These are phyloP conservation scores for Turnix velox DNA, from an alignment of 2,113 vertebrate species.

Conservation along the genomic window DNA sequence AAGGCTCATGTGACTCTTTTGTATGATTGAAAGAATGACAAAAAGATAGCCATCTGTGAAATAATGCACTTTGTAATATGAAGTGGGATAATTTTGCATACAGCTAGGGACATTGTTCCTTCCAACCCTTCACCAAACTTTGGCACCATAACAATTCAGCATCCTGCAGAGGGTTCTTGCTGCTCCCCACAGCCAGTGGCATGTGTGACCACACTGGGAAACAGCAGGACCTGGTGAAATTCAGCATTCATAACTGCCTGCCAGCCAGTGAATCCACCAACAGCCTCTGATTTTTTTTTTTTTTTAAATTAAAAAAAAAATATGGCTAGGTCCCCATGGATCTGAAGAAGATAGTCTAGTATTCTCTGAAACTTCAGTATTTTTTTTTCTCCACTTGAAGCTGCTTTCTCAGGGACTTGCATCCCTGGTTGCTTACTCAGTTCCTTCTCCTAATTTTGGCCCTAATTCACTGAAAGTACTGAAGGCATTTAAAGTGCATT, in stretches of 20 bases:
- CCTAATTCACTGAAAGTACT: not conserved
- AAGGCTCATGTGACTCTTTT: not conserved
- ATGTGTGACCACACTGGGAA: not conserved
- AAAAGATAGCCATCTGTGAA: not conserved
- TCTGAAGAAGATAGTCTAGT: not conserved
- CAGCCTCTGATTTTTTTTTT: not conserved
- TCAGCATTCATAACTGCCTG: not conserved
- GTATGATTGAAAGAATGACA: not conserved
- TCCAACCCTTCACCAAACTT: not conserved
- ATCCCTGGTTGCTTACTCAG: not conserved
- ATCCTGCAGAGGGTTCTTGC: not conserved
- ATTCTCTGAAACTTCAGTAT: not conserved
- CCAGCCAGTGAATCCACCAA: not conserved
- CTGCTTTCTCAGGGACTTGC: not conserved
- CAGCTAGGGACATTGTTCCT: not conserved
- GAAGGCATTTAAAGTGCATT: not conserved
- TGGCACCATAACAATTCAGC: not conserved
- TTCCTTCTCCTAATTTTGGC: not conserved
- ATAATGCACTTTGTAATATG: not conserved
- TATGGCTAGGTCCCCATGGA: not conserved
- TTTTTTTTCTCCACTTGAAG: not conserved
- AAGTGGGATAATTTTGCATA: not conserved
- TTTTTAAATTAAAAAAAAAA: not conserved
- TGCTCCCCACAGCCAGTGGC: rapidly evolving
- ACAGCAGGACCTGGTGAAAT: not conserved